Base-by-base conservation (phyloP, 1,140 invertebrate genomes). In the Aradophagus sp. region DNA sequence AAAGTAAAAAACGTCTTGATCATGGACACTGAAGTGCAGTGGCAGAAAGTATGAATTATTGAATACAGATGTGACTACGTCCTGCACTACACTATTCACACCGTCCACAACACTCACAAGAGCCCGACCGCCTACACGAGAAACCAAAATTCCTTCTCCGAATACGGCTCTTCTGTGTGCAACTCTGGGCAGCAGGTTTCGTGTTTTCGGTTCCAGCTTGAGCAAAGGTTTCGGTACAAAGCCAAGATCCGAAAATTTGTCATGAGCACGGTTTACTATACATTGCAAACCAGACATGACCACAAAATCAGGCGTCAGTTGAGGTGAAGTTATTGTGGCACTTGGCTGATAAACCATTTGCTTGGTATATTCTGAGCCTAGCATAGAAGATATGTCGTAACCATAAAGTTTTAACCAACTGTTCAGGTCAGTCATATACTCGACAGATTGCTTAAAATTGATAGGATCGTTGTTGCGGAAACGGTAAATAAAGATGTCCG, bases 1-100 rank as follows among this genome's bases (percentile, higher is more conserved):
- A 83, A 98, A 97, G 78, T 97, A 97, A 85, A 97, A 97, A 0
- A 96, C 92, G 75, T 97, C 96, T 86, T 96, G 89, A 83, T 95
- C 94, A 75, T 96, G 94, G 27, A 96, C 95, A 67, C 92, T 95
- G 74, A 97, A 96, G 82, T 95, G 93, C 0, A 97, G 85, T 59
- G 97, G 94, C n/a, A 98, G 81, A 86, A 97, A 93, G 79, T 92
- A 92, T 0, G 96, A 97, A 75, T 94, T 94, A 80, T 98, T 98
- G 76, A 98, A 94, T 5, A 98, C 94, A 0, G 95, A 95, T 0
- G 93, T 95, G 0, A 97, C 93, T 0, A 97, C 93, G 77, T 97
- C 95, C 80, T 95, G 94, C 0, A 96, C 92, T 1, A 97, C 95
- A 53, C 91, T 91, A 75, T 95, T 95, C 0, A 92, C 91, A 0